Percentiles rank a stretch among this genome's conserved stretches.
These are phyloP conservation scores for Onchidella celtica DNA, from an alignment of 2,888 invertebrate genomes.

Conservation along the genomic window DNA sequence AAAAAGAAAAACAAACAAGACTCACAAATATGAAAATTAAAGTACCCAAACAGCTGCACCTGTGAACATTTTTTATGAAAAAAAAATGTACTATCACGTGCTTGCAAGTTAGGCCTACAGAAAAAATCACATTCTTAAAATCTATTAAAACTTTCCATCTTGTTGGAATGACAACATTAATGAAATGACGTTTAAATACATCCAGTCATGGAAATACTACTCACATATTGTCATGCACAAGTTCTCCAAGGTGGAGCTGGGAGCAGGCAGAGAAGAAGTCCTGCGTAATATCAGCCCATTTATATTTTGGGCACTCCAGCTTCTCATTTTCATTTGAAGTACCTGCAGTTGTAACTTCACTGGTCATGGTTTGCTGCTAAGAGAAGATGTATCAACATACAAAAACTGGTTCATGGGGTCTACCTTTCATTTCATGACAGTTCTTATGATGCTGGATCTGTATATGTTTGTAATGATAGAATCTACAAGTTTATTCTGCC, in stretches of 20 bases:
- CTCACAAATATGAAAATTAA: too few relatives aligned
- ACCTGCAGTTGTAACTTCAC: not conserved
- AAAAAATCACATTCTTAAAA: too few relatives aligned
- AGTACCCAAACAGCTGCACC: too few relatives aligned
- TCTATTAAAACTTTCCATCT: too few relatives aligned
- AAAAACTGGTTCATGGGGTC: not conserved
- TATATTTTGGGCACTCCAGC: slow-evolving; percentile 59
- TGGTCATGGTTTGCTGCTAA: not conserved
- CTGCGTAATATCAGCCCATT: slow-evolving; percentile 77
- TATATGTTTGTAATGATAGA: not conserved
- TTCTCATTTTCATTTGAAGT: slow-evolving; percentile 38
- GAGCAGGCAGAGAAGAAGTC: slow-evolving; percentile 74
- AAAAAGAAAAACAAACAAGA: too few relatives aligned
- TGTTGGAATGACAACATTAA: too few relatives aligned
- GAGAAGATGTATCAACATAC: not conserved
- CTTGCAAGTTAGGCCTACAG: too few relatives aligned
- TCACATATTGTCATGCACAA: slow-evolving; percentile 93
- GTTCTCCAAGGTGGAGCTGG: slow-evolving; percentile 92
- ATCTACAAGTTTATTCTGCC: too few relatives aligned
- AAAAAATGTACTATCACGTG: too few relatives aligned
- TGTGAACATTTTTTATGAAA: too few relatives aligned
- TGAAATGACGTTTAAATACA: too few relatives aligned
- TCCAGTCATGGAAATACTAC: too few relatives aligned
- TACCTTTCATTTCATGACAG: not conserved
- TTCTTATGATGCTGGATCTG: not conserved